Conservation (phyloP, 2,888 invertebrate genomes). For the Lomographa bimaculata region DNA sequence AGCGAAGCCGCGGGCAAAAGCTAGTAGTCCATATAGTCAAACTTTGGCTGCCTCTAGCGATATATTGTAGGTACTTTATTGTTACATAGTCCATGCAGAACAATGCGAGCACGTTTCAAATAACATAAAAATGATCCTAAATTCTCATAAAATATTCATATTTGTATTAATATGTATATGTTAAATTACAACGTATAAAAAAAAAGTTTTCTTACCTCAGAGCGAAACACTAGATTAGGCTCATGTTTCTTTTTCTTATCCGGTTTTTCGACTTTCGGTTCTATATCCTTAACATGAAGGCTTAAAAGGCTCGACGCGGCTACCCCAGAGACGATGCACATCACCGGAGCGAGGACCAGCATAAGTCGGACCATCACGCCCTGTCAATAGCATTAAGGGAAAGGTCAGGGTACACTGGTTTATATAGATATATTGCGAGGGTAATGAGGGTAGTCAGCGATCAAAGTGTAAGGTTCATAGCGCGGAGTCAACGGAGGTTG, state of each 20-base stretch:
- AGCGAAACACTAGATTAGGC: slow-evolving; percentile 89
- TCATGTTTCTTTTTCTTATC: slow-evolving; percentile 87
- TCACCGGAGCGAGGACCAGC: slow-evolving; percentile 98
- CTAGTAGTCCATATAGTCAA: no score
- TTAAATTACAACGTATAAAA: no score
- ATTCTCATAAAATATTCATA: no score
- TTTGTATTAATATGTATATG: no score
- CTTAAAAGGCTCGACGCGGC: slow-evolving; percentile 93
- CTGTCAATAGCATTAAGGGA: slow-evolving; percentile 66
- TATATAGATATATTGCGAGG: neutral
- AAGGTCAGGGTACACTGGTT: slow-evolving; percentile 30
- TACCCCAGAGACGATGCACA: slow-evolving; percentile 98
- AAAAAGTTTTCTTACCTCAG: slow-evolving; percentile 88
- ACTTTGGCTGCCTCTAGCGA: no score
- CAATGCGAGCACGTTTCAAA: no score
- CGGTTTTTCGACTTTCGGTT: slow-evolving; percentile 87
- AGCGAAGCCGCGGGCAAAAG: no score
- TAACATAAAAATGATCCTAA: no score
- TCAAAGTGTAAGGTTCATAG: slow-evolving; percentile 85
- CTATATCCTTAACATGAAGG: slow-evolving; percentile 93
- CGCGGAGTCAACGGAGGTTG: slow-evolving; percentile 62
- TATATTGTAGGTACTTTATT: no score
- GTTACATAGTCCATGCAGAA: no score
- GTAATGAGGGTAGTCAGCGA: slow-evolving; percentile 72
- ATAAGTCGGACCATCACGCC: slow-evolving; percentile 99